These are phyloP conservation scores for Philereme transversata DNA, from an alignment of 2,888 invertebrate genomes.

Conservation along the genomic window DNA sequence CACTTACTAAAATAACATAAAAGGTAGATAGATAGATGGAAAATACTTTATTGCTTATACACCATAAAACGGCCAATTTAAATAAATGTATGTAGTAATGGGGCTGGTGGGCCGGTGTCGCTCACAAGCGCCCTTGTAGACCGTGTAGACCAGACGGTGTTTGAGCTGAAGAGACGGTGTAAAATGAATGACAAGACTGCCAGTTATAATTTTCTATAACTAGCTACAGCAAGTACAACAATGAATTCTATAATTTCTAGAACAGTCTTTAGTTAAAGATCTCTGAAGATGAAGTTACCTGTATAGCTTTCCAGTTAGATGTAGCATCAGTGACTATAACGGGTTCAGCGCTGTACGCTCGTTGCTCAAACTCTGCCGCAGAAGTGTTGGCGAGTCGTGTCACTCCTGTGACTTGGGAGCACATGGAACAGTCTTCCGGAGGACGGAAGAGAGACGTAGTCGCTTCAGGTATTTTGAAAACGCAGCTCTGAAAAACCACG, in stretches of 20 bases:
- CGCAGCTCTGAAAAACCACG: conserved; percentile 53
- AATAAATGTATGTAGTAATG: no score
- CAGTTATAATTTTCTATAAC: no score
- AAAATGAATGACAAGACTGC: no score
- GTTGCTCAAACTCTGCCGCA: conserved; percentile 88
- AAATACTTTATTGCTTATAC: no score
- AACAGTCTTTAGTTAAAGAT: background rate
- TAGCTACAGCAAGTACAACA: no score
- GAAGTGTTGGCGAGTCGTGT: conserved; percentile 87
- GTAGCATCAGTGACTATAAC: conserved; percentile 93
- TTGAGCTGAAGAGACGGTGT: no score
- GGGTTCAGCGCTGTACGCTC: conserved; percentile 90
- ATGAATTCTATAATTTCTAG: background rate
- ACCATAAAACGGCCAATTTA: no score
- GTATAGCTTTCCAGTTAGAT: conserved; percentile 12
- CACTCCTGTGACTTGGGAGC: conserved; percentile 85
- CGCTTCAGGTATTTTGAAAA: conserved; percentile 59
- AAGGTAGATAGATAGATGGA: no score
- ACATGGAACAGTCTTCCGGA: conserved; percentile 92
- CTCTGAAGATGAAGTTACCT: conserved; percentile 4
- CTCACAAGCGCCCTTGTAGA: no score
- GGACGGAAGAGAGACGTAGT: conserved; percentile 86
- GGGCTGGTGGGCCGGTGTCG: no score
- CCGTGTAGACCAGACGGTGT: no score
- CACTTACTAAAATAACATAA: no score